Conservation (phyloP, 2,113 vertebrate genomes). For the Micronycteris hirsuta region DNA sequence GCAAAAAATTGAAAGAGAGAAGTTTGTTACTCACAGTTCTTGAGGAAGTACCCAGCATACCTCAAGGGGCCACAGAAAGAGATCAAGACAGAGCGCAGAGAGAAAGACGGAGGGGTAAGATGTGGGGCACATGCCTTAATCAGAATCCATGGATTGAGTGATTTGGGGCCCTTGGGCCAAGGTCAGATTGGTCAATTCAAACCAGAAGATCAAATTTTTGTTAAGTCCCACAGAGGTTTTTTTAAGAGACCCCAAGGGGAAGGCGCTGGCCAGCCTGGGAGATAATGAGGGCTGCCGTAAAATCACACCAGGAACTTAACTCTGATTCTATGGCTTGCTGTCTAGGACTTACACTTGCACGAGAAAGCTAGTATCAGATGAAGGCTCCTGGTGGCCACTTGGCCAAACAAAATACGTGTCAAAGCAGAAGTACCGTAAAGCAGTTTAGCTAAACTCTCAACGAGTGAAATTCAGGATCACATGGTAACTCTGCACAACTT, state of each 20-base stretch:
- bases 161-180: not conserved
- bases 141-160: not conserved
- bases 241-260: not conserved
- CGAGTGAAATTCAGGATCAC: not conserved
- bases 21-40: not conserved
- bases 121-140: not conserved
- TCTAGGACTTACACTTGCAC: not conserved
- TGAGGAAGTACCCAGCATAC: not conserved
- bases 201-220: not conserved
- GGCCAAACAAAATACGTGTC: not conserved
- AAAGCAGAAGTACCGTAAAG: not conserved
- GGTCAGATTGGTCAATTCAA: not conserved
- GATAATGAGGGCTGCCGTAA: not conserved
- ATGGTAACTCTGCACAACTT: not conserved
- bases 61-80: not conserved
- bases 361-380: not conserved
- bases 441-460: not conserved
- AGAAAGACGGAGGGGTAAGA: not conserved
- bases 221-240: not conserved
- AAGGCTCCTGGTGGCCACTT: not conserved
- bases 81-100: not conserved
- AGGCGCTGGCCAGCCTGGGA: not conserved
- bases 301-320: not conserved
- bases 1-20: not conserved
- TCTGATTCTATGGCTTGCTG: not conserved